phyloP scores from a whole-genome alignment of 2,888 invertebrate species.

The Agrochola macilenta region DNA sequence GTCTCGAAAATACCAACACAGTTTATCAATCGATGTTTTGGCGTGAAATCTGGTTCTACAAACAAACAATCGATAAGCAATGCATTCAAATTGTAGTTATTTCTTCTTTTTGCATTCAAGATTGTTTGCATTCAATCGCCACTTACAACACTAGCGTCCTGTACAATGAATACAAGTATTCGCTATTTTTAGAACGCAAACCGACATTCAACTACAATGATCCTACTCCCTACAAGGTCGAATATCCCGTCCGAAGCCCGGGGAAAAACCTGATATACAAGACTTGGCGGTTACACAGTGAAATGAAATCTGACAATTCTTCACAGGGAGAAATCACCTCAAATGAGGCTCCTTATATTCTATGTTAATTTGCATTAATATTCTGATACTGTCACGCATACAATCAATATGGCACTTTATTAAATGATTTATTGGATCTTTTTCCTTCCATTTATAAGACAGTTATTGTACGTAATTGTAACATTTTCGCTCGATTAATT shows the following conservation, averaged over 20 bases:
- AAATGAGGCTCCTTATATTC: no score
- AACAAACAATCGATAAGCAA: background rate
- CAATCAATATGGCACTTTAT: no score
- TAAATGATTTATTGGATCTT: no score
- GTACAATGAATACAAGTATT: background rate
- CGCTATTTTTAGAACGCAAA: slow-evolving; percentile 13
- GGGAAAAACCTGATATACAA: background rate
- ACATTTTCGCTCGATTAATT: no score
- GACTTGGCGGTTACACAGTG: background rate
- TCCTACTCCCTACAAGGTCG: background rate
- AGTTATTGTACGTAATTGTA: no score
- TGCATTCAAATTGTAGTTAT: background rate
- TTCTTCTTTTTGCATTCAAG: background rate
- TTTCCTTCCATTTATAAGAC: no score
- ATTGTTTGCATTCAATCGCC: slow-evolving; percentile 1
- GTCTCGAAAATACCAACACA: no score
- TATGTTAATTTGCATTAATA: no score
- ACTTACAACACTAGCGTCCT: background rate
- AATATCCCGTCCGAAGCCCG: slow-evolving; percentile 5
- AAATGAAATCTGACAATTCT: background rate
- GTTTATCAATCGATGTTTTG: background rate
- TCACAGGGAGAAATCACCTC: no score
- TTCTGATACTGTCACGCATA: no score
- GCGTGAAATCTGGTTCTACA: background rate
- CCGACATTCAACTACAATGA: background rate